phyloP scores from a whole-genome alignment of 2,888 invertebrate species.

The Pyrgus malvae region DNA sequence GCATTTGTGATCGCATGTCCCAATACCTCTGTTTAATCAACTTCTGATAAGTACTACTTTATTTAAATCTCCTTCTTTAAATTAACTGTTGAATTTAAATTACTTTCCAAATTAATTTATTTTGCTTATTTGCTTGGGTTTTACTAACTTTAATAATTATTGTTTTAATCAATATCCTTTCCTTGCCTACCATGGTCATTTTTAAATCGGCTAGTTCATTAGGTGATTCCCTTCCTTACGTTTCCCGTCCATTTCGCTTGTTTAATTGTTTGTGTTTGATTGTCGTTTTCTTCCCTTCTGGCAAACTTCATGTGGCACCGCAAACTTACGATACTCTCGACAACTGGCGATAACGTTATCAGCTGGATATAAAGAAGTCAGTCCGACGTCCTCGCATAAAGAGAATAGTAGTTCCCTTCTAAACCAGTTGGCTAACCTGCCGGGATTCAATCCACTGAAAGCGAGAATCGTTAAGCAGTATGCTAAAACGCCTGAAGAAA shows the following conservation, averaged over 20 bases:
- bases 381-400: constrained; percentile 81
- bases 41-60: constrained; percentile 35
- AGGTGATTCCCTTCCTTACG: constrained; percentile 20
- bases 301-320: constrained; percentile 76
- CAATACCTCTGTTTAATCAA: constrained; percentile 36
- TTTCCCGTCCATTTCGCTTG: constrained; percentile 63
- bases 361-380: constrained; percentile 79
- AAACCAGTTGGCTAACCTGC: constrained; percentile 86
- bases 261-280: constrained; percentile 72
- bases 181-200: neutral
- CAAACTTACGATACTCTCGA: constrained; percentile 67
- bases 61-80: constrained; percentile 15
- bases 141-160: constrained; percentile 15
- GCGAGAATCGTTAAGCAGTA: constrained; percentile 87
- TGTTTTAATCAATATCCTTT: constrained; percentile 16
- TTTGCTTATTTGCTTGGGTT: constrained; percentile 34
- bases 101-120: constrained; percentile 18
- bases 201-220: constrained; percentile 7
- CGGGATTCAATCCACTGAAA: constrained; percentile 86
- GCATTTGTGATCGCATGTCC: constrained; percentile 64
- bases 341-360: constrained; percentile 63
- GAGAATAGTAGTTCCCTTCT: constrained; percentile 87
- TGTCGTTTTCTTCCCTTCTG: constrained; percentile 80
- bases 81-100: constrained; percentile 18
- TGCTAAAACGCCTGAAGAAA: constrained; percentile 83